phyloP scores from a whole-genome alignment of 1,140 invertebrate species.

The Philaenus spumarius region DNA sequence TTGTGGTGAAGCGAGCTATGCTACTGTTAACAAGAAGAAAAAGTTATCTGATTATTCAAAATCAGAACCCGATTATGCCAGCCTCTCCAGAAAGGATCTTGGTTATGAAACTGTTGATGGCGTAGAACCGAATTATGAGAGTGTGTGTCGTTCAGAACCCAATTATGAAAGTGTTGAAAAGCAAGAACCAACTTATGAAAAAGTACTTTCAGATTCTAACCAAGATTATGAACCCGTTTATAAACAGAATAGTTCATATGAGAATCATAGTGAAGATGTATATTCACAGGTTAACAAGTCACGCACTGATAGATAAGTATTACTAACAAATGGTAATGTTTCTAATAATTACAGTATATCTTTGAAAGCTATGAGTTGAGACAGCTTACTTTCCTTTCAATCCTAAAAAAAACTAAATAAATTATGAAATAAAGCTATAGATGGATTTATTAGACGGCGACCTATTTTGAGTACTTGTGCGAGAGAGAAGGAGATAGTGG shows the following conservation, averaged over 20 bases:
- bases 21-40: constrained; percentile 25
- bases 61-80: constrained; percentile 31
- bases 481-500: too few species aligned
- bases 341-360: too few species aligned
- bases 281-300: constrained; percentile 3
- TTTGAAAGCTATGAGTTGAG: too few species aligned
- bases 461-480: too few species aligned
- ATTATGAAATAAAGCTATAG: too few species aligned
- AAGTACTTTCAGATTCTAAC: background rate
- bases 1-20: constrained; percentile 19
- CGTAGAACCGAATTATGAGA: constrained; percentile 29
- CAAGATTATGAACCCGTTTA: constrained; percentile 4
- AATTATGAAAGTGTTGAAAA: constrained; percentile 30
- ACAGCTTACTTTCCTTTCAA: too few species aligned
- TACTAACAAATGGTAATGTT: too few species aligned
- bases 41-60: constrained; percentile 10
- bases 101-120: constrained; percentile 11
- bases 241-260: background rate
- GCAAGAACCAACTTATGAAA: constrained; percentile 23
- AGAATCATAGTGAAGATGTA: background rate
- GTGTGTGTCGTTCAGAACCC: constrained; percentile 23
- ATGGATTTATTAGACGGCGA: too few species aligned
- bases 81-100: constrained; percentile 23
- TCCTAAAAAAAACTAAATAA: too few species aligned
- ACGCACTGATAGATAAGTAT: constrained; percentile 1